Conservation (phyloP, 2,113 vertebrate species). For the Prinia subflava region DNA sequence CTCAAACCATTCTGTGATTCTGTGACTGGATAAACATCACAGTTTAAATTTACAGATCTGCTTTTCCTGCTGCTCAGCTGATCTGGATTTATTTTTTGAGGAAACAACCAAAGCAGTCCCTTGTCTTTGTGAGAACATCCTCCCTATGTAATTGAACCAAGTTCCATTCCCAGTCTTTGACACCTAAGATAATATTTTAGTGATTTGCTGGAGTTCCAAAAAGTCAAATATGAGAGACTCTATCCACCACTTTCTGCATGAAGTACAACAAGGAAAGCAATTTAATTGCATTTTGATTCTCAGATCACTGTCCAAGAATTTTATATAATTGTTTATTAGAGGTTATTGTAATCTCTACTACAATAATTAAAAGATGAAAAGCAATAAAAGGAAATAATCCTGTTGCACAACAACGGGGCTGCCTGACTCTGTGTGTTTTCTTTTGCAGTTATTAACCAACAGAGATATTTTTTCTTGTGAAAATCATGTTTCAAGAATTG, state of each 20-base stretch:
- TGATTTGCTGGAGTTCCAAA: not conserved
- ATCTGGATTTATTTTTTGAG: not conserved
- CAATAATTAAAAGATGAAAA: slow-evolving; percentile 33
- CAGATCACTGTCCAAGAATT: slow-evolving; percentile 8
- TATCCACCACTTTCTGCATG: not conserved
- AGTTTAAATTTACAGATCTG: not conserved
- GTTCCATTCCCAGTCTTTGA: not conserved
- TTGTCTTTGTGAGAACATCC: not conserved
- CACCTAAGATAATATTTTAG: not conserved
- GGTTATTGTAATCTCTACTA: not conserved
- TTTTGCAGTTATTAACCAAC: slow-evolving; percentile 5
- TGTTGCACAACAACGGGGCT: not conserved
- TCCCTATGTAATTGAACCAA: not conserved
- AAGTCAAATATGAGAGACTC: not conserved
- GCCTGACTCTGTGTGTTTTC: not conserved
- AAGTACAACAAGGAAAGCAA: not conserved
- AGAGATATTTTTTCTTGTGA: not conserved
- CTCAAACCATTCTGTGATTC: not conserved
- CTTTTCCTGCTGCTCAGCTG: not conserved
- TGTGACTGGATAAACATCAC: not conserved
- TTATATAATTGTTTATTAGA: slow-evolving; percentile 23
- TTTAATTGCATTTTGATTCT: slow-evolving; percentile 29
- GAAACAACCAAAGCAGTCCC: not conserved
- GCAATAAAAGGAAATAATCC: not conserved
- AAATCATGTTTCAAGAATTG: slow-evolving; percentile 3